Evolutionary conservation across 1,140 invertebrate species (phyloP).

Genomic region (Trichogramma pretiosum): DNA sequence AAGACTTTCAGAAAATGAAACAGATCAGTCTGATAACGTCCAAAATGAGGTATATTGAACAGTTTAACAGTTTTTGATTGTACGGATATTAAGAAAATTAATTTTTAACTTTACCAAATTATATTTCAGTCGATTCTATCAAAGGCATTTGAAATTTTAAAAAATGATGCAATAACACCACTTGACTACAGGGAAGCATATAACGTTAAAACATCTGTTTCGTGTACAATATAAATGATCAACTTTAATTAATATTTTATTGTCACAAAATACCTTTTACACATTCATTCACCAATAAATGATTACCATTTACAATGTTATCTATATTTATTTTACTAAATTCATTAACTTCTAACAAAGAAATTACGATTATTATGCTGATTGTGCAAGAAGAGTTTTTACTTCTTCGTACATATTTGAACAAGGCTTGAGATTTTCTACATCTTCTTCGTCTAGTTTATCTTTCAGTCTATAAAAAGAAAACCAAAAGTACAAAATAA

Average conservation of each 20-base stretch:
- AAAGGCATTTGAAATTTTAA: constrained; percentile 28
- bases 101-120: constrained; percentile 16
- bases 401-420: constrained; percentile 39
- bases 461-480: constrained; percentile 24
- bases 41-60: constrained; percentile 5
- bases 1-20: constrained; percentile 11
- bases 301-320: no score
- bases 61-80: no score
- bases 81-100: constrained; percentile 8
- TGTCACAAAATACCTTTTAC: no score
- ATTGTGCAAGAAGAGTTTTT: constrained; percentile 35
- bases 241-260: no score
- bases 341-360: constrained; percentile 6
- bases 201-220: no score
- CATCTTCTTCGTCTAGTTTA: constrained; percentile 26
- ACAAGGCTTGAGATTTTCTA: constrained; percentile 34
- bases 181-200: no score
- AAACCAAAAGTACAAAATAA: constrained; percentile 6
- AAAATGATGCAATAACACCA: constrained; percentile 25
- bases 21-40: neutral
- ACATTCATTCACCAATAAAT: neutral
- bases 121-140: constrained; percentile 21
- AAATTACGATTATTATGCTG: constrained; percentile 20
- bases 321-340: constrained; percentile 13
- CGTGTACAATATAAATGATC: no score